Evolutionary conservation across 2,888 invertebrate species (phyloP), one percentile per base, ranked within the genome.

Genomic region (Lysandra coridon): DNA sequence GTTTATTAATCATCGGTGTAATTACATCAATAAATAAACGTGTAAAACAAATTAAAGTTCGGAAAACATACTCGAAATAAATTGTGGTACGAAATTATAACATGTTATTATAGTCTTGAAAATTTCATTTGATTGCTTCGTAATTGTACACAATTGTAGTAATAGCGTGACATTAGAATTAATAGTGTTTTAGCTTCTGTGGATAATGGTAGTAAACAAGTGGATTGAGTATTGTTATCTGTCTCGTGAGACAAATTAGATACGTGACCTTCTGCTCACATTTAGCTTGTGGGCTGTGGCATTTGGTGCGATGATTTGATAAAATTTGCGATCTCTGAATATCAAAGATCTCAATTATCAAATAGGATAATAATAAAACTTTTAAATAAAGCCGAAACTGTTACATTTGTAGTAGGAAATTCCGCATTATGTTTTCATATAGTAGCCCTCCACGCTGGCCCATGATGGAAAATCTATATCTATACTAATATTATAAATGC

Each of bases 241-340:
- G 23, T 64, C 64, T 64, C 64, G 23, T 10, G 33, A 69, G 33
- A 69, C 69, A 69, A 69, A 69, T 69, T 69, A 69, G 33, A 33
- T 33, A 37, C 33, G 33, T 37, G 69, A 69, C 69, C 33, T 69
- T 69, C 69, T 69, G 69, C 2, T 69, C 69, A 17, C 69, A 69
- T 69, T 69, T 69, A 30, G 64, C 64, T 69, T 69, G 23, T 69
- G 33, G 33, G 33, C 33, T 69, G 23, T 69, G 33, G 33, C 69
- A 69, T 69, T 69, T 37, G 17, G 69, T 37, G 85, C 87, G 84
- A 86, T 85, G 76, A 57, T 78, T 78, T 80, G 77, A 44, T 44
- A 40, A 62, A 23, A 23, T 23, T 62, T 12, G 64, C 30, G 3
- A 64, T 23, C 10, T 57, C 14, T 17, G 57, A 57, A 37, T 37